Conservation (phyloP, 2,113 vertebrate genomes). For the Apodemus speciosus region DNA sequence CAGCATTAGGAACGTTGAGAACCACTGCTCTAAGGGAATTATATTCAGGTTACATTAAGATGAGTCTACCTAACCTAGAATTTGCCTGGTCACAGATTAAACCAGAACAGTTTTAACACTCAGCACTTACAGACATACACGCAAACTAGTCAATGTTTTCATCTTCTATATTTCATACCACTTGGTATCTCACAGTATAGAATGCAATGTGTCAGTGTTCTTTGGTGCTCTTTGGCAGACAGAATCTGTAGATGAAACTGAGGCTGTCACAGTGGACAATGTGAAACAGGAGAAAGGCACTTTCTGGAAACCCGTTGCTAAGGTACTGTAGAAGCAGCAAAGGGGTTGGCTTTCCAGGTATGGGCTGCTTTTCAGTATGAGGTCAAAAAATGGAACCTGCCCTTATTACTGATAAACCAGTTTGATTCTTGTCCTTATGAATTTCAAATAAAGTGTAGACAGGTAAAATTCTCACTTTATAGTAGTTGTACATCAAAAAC, state of each 20-base stretch:
- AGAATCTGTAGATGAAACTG: slow-evolving; percentile 83
- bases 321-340: slow-evolving; percentile 61
- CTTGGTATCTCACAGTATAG: not conserved
- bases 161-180: not conserved
- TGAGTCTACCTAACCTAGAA: not conserved
- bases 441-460: not conserved
- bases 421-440: not conserved
- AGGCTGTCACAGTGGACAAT: slow-evolving; percentile 83
- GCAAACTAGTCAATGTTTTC: not conserved
- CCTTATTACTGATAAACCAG: not conserved
- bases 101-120: not conserved
- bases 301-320: slow-evolving; percentile 77
- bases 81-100: not conserved
- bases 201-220: not conserved
- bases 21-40: not conserved
- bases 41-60: not conserved
- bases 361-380: not conserved
- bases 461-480: not conserved
- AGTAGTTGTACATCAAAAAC: not conserved
- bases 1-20: not conserved
- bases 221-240: slow-evolving; percentile 81
- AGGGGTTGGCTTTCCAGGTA: slow-evolving; percentile 85
- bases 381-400: not conserved
- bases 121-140: not conserved
- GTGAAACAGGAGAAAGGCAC: slow-evolving; percentile 85